phyloP scores from a whole-genome alignment of 2,797 vertebrate species.

The Acrossocheilus fasciatus region DNA sequence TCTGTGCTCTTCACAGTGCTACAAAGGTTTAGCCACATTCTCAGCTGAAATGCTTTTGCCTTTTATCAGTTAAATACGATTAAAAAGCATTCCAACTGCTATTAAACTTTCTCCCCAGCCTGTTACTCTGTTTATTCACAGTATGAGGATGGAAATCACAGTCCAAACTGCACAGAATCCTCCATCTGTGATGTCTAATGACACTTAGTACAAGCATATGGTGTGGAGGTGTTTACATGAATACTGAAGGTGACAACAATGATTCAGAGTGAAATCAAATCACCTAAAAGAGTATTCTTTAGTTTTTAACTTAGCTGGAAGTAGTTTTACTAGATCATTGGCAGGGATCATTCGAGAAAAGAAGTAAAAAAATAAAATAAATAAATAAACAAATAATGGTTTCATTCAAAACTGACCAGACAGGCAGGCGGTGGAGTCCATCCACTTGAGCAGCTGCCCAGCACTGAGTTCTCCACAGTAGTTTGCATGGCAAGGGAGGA shows the following conservation, averaged over 20 bases:
- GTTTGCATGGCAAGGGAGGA: conserved; percentile 93
- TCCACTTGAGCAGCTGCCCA: conserved; percentile 97
- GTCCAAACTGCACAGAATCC: conserved; percentile 19
- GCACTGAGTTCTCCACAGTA: conserved; percentile 88
- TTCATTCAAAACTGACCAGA: conserved; percentile 79
- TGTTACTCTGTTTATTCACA: conserved; percentile 17
- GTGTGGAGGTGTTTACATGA: conserved; percentile 24
- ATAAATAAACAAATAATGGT: not conserved
- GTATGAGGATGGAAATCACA: conserved; percentile 14
- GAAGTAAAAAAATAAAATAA: not conserved
- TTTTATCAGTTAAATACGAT: conserved; percentile 14
- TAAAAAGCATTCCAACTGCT: conserved; percentile 12
- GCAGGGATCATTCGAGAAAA: not conserved
- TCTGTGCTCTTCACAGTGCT: not conserved
- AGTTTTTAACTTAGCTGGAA: not conserved
- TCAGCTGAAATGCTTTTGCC: conserved; percentile 27
- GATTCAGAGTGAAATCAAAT: conserved; percentile 17
- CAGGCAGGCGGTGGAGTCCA: conserved; percentile 94
- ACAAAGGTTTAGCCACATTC: conserved; percentile 31
- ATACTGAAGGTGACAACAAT: not conserved
- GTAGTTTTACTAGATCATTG: not conserved
- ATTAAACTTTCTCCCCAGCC: conserved; percentile 1
- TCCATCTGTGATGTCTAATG: conserved; percentile 41
- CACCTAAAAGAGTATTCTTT: not conserved
- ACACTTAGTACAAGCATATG: conserved; percentile 34